Conservation (phyloP, 2,888 invertebrate genomes). For the Andrena chrysosceles region DNA sequence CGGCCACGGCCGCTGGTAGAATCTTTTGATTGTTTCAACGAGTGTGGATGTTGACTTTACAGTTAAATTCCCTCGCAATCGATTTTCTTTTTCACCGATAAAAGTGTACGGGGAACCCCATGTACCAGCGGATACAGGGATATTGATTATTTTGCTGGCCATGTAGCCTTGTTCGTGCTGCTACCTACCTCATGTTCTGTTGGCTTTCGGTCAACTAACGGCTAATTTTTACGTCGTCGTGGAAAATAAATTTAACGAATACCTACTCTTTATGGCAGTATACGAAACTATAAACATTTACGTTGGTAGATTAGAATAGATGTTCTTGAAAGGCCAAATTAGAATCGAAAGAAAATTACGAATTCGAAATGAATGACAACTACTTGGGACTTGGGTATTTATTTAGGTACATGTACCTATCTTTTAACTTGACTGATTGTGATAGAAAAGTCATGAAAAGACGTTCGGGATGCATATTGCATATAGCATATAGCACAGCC, state of each 20-base stretch:
- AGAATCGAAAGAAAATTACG: too few species aligned
- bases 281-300: neutral
- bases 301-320: too few species aligned
- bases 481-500: neutral
- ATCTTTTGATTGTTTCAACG: too few species aligned
- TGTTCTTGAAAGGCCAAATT: too few species aligned
- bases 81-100: slow-evolving; percentile 15
- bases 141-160: slow-evolving; percentile 20
- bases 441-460: too few species aligned
- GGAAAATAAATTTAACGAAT: neutral
- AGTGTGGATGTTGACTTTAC: neutral
- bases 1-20: too few species aligned
- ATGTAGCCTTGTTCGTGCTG: slow-evolving; percentile 38
- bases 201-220: neutral
- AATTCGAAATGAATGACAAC: too few species aligned
- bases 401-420: too few species aligned
- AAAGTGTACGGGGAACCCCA: neutral
- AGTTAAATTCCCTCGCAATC: neutral
- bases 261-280: neutral
- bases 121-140: slow-evolving; percentile 15
- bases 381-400: too few species aligned
- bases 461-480: too few species aligned
- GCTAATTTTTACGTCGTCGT: neutral
- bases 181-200: slow-evolving; percentile 11
- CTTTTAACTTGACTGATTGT: too few species aligned